phyloP scores from a whole-genome alignment of 2,113 vertebrate genomes.

The Oncorhynchus nerka region DNA sequence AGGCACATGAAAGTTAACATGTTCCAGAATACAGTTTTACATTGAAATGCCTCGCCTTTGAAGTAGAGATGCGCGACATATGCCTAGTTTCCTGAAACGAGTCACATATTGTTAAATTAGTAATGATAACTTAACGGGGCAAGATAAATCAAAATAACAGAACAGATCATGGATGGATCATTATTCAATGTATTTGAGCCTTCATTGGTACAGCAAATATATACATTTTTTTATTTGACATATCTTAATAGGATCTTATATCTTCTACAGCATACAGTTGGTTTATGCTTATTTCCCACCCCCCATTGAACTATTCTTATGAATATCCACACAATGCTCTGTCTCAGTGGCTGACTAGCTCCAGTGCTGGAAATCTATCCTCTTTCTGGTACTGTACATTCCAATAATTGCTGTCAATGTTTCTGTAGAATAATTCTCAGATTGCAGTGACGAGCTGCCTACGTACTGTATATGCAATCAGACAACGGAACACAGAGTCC shows the following conservation, averaged over 20 bases:
- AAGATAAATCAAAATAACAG: too few species aligned
- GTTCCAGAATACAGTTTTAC: too few species aligned
- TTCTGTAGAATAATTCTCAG: neutral
- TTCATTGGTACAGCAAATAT: neutral
- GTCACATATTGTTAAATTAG: too few species aligned
- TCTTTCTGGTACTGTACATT: slow-evolving; percentile 21
- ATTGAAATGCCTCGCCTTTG: too few species aligned
- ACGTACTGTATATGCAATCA: neutral
- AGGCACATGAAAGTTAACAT: too few species aligned
- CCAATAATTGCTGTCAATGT: slow-evolving; percentile 55
- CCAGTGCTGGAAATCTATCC: neutral
- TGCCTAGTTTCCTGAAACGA: too few species aligned
- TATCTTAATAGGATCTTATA: neutral
- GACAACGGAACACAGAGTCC: neutral
- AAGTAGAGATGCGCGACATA: too few species aligned
- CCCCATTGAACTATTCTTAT: slow-evolving; percentile 41
- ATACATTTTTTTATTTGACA: neutral
- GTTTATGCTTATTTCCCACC: slow-evolving; percentile 10
- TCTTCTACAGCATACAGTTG: too few species aligned
- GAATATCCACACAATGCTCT: too few species aligned
- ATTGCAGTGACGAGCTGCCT: neutral
- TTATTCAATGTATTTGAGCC: too few species aligned
- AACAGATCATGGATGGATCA: slow-evolving; percentile 35
- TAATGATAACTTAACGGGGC: too few species aligned
- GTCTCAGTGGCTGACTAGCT: neutral